Evolutionary conservation across 2,113 vertebrate species (phyloP), one percentile per base, ranked within the genome.

Genomic region (Emydocephalus ijimae): DNA sequence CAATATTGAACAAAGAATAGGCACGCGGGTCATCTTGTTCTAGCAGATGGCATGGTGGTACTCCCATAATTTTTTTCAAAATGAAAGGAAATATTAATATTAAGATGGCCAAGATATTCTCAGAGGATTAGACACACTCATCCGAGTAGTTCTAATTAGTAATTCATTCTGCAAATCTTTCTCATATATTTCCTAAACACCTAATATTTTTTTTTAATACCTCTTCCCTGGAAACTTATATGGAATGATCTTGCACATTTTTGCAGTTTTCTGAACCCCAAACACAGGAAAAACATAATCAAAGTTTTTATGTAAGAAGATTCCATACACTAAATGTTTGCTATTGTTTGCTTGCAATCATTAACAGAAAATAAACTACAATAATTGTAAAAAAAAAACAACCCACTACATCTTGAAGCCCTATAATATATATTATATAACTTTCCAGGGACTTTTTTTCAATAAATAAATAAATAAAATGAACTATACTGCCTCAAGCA

Each of bases 21-120:
- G 11, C 15, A 93, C 85, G 92, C 23, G 91, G 85, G 1, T 57
- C 92, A 87, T 90, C 93, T 92, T 18, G 14, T 86, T 20, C 55
- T 56, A 54, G 12, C 21, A 88, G 48, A 91, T 69, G 11, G 39
- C 48, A 90, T 87, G 85, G 20, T 50, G 0, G 45, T 92, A n/a
- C 85, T 92, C 55, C 23, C 48, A n/a, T 57, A 55, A 26, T 56
- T 69, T 81, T 74, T 88, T 14, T 0, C 0, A 94, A 95, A 93
- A 1, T 5, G 1, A 1, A 54, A 52, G 45, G 74, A 92, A 86
- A 14, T 0, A 93, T 64, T 88, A 90, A 88, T 45, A 1, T 39
- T 39, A 34, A n/a, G 1, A 14, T 59, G 48, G 54, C 1, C 88
- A 81, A 24, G n/a, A 7, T 81, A 43, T 43, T 43, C 18, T 43